A percentile compares a stretch with the other conserved stretches of the same genome.
phyloP scores from a whole-genome alignment of 53 echinoderm and acorn worm species.

The Hippasteria phrygiana region DNA sequence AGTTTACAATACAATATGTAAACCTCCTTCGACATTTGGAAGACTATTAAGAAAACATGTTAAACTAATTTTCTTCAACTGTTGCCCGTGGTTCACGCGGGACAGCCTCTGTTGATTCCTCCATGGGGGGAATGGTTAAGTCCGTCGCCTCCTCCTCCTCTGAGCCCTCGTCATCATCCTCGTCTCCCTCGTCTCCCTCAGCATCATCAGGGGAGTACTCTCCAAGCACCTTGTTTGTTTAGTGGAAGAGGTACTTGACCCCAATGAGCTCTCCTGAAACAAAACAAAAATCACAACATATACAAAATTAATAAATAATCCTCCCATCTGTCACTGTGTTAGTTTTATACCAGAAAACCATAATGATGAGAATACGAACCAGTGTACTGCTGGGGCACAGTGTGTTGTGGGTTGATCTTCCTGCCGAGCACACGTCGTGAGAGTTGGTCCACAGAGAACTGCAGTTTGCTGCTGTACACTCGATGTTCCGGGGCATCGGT shows the following conservation, averaged over 20 bases:
- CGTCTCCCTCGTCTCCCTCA: background rate
- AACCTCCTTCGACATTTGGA: too few species aligned
- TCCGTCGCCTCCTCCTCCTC: background rate
- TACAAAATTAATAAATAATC: background rate
- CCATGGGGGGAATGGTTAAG: slow-evolving; percentile 28
- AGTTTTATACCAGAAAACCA: background rate
- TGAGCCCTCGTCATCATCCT: slow-evolving; percentile 23
- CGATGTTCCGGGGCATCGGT: background rate
- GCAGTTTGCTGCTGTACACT: slow-evolving; percentile 18
- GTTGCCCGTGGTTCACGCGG: background rate
- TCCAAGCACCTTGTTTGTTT: slow-evolving; percentile 60
- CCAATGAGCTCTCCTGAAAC: slow-evolving; percentile 76
- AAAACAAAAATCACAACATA: background rate
- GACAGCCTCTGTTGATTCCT: background rate
- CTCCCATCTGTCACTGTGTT: too few species aligned
- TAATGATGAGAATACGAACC: background rate
- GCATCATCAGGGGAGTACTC: slow-evolving; percentile 46
- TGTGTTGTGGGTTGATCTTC: background rate
- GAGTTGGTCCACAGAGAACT: slow-evolving; percentile 8
- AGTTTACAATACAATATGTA: too few species aligned
- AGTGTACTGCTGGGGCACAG: slow-evolving; percentile 2
- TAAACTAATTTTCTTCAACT: background rate
- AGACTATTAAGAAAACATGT: background rate
- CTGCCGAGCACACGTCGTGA: background rate
- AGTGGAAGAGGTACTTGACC: slow-evolving; percentile 72